These are phyloP conservation scores for Lasioglossum albipes DNA, from an alignment of 1,140 invertebrate species.

Conservation along the genomic window DNA sequence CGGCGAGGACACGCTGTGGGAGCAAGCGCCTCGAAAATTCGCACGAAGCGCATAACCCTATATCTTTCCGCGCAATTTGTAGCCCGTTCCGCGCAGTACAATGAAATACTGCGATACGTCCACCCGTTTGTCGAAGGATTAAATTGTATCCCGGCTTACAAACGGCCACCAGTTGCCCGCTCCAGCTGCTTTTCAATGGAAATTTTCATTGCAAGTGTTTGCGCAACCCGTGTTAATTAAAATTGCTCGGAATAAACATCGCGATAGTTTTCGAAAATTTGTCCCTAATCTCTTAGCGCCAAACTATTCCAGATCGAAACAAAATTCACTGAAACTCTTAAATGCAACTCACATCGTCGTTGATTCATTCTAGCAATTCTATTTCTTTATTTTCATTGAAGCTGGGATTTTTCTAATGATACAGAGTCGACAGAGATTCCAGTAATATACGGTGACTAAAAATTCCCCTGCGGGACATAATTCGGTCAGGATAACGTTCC, in stretches of 20 bases:
- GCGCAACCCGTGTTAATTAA: background rate
- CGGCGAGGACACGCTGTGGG: background rate
- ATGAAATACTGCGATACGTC: conserved; percentile 24
- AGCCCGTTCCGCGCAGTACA: background rate
- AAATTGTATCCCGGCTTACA: conserved; percentile 23
- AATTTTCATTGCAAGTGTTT: conserved; percentile 13
- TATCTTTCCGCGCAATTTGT: conserved; percentile 24
- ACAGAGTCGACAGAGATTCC: too few species aligned
- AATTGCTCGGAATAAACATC: background rate
- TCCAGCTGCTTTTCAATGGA: background rate
- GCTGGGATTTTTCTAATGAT: too few species aligned
- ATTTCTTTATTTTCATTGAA: too few species aligned
- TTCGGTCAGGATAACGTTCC: background rate
- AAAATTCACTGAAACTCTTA: too few species aligned
- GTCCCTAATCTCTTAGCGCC: too few species aligned
- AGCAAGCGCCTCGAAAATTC: background rate
- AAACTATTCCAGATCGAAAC: too few species aligned
- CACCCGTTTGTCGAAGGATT: conserved; percentile 25
- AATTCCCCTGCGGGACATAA: background rate
- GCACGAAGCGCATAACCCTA: background rate
- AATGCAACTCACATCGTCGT: too few species aligned
- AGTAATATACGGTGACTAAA: too few species aligned
- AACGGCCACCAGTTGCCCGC: conserved; percentile 25
- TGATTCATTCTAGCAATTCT: too few species aligned
- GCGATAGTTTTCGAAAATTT: too few species aligned